A percentile compares a stretch with the other conserved stretches of the same genome.
These are phyloP conservation scores for Eumaeus atala DNA, from an alignment of 1,140 invertebrate species.

Conservation along the genomic window DNA sequence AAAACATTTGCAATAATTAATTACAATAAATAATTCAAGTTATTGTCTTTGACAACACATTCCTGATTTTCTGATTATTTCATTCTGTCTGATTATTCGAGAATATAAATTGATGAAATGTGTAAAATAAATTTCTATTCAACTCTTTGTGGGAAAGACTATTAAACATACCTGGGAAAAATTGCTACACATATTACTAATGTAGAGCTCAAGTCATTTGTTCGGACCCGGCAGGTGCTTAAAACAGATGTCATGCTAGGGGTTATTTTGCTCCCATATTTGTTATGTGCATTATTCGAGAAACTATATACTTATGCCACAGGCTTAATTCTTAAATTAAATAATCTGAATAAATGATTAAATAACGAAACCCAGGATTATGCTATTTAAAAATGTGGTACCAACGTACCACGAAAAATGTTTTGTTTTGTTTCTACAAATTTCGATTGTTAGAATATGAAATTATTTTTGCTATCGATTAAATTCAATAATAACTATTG, in stretches of 20 bases:
- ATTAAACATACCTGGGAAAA: not conserved
- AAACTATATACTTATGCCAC: not conserved
- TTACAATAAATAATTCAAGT: too few relatives aligned
- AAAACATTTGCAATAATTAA: too few relatives aligned
- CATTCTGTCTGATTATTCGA: too few relatives aligned
- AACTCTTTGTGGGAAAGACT: too few relatives aligned
- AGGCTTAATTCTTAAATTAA: not conserved
- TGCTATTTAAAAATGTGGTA: not conserved
- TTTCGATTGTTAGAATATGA: too few relatives aligned
- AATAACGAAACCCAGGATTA: not conserved
- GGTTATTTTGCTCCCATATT: constrained; percentile 1
- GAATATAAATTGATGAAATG: too few relatives aligned
- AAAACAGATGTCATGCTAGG: not conserved
- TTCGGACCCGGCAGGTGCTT: not conserved
- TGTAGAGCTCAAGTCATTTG: not conserved
- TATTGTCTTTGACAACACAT: too few relatives aligned
- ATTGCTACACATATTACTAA: not conserved
- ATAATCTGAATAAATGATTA: not conserved
- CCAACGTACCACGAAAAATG: too few relatives aligned
- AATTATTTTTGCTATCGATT: too few relatives aligned
- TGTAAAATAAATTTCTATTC: too few relatives aligned
- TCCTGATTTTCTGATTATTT: too few relatives aligned
- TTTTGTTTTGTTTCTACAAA: not conserved
- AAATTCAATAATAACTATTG: too few relatives aligned
- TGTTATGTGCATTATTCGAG: not conserved